phyloP scores from a whole-genome alignment of 2,113 vertebrate genomes.

The Dicerorhinus sumatrensis region DNA sequence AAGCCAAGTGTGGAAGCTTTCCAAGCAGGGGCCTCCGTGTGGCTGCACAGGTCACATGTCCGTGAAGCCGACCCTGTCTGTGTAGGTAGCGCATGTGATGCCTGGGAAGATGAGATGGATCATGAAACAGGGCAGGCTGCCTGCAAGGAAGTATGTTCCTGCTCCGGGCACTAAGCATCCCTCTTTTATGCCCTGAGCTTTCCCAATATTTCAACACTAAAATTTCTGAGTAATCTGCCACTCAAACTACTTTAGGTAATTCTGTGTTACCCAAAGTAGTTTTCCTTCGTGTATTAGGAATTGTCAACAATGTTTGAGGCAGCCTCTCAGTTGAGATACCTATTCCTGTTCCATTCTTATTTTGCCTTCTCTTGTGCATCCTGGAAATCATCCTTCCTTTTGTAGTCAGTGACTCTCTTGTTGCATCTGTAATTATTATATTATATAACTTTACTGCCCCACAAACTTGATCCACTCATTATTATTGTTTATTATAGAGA shows the following conservation, averaged over 20 bases:
- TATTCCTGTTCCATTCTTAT: neutral
- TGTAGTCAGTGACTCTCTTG: neutral
- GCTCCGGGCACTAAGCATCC: too few species aligned
- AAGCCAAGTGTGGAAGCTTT: neutral
- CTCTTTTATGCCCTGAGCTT: neutral
- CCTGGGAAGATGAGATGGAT: neutral
- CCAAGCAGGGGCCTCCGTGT: neutral
- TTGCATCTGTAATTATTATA: neutral
- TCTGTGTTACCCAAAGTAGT: accelerated
- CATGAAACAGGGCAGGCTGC: accelerated
- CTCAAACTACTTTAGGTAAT: neutral
- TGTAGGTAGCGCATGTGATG: accelerated
- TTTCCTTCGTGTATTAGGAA: neutral
- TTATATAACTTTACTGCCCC: neutral
- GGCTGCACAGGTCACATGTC: neutral
- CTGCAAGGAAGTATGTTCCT: neutral
- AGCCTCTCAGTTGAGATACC: neutral
- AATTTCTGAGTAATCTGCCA: neutral
- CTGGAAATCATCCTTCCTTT: neutral
- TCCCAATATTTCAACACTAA: neutral
- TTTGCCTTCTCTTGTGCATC: neutral
- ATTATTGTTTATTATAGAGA: neutral
- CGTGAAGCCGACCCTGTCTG: accelerated
- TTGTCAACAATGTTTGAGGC: neutral
- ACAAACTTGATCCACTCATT: neutral